Evolutionary conservation across 2,888 invertebrate species (phyloP).

Genomic region (Melanargia galathea): DNA sequence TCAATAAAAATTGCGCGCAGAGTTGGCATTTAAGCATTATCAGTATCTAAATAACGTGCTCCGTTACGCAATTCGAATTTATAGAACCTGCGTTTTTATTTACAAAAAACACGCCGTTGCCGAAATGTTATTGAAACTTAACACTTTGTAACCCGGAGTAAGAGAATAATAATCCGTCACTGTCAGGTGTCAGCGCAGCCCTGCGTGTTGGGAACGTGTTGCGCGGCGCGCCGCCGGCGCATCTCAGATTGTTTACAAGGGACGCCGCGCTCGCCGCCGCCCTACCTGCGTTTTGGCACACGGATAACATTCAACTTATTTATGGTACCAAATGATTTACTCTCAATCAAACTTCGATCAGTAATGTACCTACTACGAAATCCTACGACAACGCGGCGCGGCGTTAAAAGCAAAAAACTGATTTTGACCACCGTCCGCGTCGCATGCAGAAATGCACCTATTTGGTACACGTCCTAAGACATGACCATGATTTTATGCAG

Average conservation of each 20-base stretch:
- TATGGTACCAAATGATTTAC: slow-evolving; percentile 6
- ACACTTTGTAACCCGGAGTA: slow-evolving; percentile 3
- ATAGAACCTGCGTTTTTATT: not conserved
- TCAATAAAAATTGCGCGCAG: no score
- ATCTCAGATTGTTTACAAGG: slow-evolving; percentile 30
- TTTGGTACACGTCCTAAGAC: no score
- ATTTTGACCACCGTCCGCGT: no score
- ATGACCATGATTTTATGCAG: no score
- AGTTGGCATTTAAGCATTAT: no score
- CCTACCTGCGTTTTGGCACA: slow-evolving; percentile 43
- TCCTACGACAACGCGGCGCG: no score
- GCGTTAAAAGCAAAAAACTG: no score
- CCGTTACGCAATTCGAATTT: no score
- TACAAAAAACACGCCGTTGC: not conserved
- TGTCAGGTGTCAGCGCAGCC: slow-evolving; percentile 36
- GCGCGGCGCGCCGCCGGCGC: slow-evolving; percentile 33
- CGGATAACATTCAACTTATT: slow-evolving; percentile 10
- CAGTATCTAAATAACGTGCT: no score
- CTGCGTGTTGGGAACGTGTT: not conserved
- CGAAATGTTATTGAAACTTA: slow-evolving; percentile 2
- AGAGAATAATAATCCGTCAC: slow-evolving; percentile 35
- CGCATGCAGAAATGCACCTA: no score
- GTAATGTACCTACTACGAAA: not conserved
- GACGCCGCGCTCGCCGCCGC: slow-evolving; percentile 17
- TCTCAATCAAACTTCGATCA: not conserved